A percentile compares a stretch with the other conserved stretches of the same genome.
phyloP scores from a whole-genome alignment of 2,888 invertebrate species.

The Strigamia maritima region DNA sequence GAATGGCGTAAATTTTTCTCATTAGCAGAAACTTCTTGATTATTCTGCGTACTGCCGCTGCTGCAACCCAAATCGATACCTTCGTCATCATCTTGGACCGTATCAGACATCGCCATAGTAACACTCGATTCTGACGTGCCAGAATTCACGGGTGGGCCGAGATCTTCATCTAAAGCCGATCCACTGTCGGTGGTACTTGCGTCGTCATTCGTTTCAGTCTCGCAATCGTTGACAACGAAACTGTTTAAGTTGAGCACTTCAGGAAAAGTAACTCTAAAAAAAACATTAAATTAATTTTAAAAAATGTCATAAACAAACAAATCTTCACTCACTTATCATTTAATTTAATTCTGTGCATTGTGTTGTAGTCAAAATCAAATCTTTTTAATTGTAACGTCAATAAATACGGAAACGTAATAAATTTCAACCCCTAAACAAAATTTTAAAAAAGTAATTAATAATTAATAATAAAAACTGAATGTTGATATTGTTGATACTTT shows the following conservation, averaged over 20 bases:
- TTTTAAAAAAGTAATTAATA: background rate
- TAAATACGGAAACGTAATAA: slow-evolving; percentile 79
- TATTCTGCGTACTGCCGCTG: slow-evolving; percentile 50
- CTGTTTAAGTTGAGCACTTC: slow-evolving; percentile 73
- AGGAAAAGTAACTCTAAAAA: slow-evolving; percentile 73
- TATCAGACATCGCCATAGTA: slow-evolving; percentile 37
- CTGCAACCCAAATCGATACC: slow-evolving; percentile 52
- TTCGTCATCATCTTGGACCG: slow-evolving; percentile 63
- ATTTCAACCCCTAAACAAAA: slow-evolving; percentile 66
- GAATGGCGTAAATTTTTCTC: slow-evolving; percentile 49
- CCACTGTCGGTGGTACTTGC: slow-evolving; percentile 67
- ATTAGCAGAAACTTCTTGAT: slow-evolving; percentile 49
- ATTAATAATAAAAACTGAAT: slow-evolving; percentile 34
- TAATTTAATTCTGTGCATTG: slow-evolving; percentile 78
- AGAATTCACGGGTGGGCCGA: slow-evolving; percentile 52
- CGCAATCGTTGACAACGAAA: slow-evolving; percentile 57
- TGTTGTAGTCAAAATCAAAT: slow-evolving; percentile 83
- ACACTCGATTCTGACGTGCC: slow-evolving; percentile 21
- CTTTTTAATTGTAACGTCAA: slow-evolving; percentile 81
- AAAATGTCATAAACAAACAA: background rate
- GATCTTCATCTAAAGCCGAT: slow-evolving; percentile 63
- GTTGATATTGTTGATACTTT: slow-evolving; percentile 59
- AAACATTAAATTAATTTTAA: slow-evolving; percentile 33
- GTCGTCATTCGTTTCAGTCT: slow-evolving; percentile 56
- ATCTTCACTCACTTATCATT: slow-evolving; percentile 68